Evolutionary conservation across 2,113 vertebrate genomes (phyloP).

Genomic region (Laterallus jamaicensis): DNA sequence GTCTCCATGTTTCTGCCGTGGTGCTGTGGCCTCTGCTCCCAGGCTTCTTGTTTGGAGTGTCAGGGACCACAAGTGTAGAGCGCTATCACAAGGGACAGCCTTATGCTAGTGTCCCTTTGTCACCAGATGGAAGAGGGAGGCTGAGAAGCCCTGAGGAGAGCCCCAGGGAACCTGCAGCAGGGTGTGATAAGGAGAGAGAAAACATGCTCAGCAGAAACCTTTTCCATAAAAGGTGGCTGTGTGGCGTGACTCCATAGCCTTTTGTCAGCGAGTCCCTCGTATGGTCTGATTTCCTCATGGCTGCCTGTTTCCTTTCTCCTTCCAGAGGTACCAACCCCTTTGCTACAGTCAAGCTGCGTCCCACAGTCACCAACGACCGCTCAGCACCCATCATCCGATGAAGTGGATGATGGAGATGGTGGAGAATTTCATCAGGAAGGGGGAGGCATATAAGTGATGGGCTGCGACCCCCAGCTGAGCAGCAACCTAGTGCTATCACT

Average conservation of each 20-base stretch:
- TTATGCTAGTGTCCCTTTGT: background rate
- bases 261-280: background rate
- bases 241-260: background rate
- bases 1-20: background rate
- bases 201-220: background rate
- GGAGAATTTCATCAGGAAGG: background rate
- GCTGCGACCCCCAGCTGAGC: background rate
- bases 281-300: background rate
- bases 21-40: background rate
- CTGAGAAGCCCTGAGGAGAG: background rate
- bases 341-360: conserved; percentile 86
- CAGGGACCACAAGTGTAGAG: background rate
- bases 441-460: background rate
- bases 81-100: background rate
- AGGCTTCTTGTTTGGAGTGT: background rate
- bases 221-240: background rate
- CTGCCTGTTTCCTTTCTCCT: background rate
- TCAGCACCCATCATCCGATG: conserved; percentile 74
- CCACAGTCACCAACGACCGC: conserved; percentile 83
- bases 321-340: conserved; percentile 88
- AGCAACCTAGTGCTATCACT: background rate
- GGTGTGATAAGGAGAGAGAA: background rate
- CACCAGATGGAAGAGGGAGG: background rate
- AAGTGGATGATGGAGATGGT: rapidly evolving
- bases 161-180: background rate